Evolutionary conservation across 2,797 vertebrate genomes (phyloP), one percentile per base, ranked within the genome.

Genomic region (Falco rusticolus): DNA sequence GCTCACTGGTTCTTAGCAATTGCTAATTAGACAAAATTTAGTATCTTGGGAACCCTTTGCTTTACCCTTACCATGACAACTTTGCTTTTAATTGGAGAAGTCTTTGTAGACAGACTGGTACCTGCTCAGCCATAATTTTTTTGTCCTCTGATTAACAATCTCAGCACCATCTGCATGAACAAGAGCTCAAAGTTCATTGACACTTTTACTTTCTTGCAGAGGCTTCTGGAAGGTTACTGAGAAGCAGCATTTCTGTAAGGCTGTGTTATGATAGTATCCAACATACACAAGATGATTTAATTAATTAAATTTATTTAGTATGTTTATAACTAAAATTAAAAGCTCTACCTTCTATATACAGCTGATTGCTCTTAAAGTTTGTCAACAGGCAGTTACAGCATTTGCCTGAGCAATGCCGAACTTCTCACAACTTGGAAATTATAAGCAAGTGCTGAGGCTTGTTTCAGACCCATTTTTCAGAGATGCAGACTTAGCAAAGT

Each of bases 11-110:
- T 92, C 56, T 82, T 60, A 61, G 45, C 70, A 92, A 43, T 41
- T 66, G 43, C n/a, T 93, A 94, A 94, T 90, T 90, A 94, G 81
- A 79, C 51, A 82, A 84, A 86, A 96, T 92, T 61, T 92, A 92
- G 82, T 84, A 71, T 19, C 18, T 12, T 65, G 70, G 63, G 66
- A 95, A 57, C 43, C 6, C n/a, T 82, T 57, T 51, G 66, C 43
- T 70, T 93, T 75, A 72, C 59, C 87, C 50, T 76, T 76, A 45
- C 69, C 63, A 48, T 2, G 6, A 79, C 37, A 51, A 74, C 76
- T 89, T 84, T 84, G 59, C 54, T 84, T 84, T 87, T 92, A 95
- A 94, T 87, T 90, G 84, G 47, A 63, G 31, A 76, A 90, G n/a
- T 43, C 51, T 90, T 90, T 48, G 39, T 63, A 86, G 89, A 56